Conservation (phyloP, 1,140 invertebrate genomes). For the Melitaea cinxia region DNA sequence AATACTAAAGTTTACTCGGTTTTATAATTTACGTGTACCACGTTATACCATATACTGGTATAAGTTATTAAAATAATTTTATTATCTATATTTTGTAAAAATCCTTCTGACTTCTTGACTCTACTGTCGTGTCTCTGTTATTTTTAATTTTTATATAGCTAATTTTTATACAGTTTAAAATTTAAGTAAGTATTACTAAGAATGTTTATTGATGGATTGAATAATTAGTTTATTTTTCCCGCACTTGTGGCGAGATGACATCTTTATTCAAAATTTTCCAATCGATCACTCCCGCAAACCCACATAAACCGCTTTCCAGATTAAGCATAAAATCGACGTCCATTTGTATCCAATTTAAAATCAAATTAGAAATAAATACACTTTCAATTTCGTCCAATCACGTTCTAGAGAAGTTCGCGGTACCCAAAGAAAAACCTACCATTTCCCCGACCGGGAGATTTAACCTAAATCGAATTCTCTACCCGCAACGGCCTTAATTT, state of each 20-base stretch:
- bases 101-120: too few relatives aligned
- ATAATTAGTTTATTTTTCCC: background rate
- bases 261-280: constrained; percentile 2
- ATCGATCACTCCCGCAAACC: background rate
- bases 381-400: constrained; percentile 64
- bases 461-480: constrained; percentile 70
- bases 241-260: background rate
- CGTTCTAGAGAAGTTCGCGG: constrained; percentile 50
- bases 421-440: constrained; percentile 53
- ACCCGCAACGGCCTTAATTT: constrained; percentile 69
- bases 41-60: too few relatives aligned
- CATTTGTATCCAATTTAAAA: constrained; percentile 73
- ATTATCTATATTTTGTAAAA: too few relatives aligned
- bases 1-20: too few relatives aligned
- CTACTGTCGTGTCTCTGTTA: too few relatives aligned
- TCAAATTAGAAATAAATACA: constrained; percentile 73
- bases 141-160: too few relatives aligned
- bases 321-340: constrained; percentile 46
- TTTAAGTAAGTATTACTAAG: too few relatives aligned
- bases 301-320: constrained; percentile 1
- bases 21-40: too few relatives aligned
- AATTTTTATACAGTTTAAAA: too few relatives aligned
- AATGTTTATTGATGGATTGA: background rate
- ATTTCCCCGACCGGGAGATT: constrained; percentile 64
- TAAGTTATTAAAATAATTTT: too few relatives aligned